Evolutionary conservation across 2,888 invertebrate genomes (phyloP).

Genomic region (Sminthurinus aureus): DNA sequence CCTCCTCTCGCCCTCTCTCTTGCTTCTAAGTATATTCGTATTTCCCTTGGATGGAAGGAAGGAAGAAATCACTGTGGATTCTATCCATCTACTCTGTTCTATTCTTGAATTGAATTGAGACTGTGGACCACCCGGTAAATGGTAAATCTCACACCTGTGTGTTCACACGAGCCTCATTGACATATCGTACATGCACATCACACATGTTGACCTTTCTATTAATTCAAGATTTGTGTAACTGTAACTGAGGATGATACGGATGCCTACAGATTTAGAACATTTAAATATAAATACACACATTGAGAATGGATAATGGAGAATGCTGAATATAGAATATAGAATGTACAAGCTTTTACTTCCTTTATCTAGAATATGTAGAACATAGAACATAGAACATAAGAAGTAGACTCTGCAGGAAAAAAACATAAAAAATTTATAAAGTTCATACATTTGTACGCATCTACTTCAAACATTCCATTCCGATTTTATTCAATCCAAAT

Average conservation of each 20-base stretch:
- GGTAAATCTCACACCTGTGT: constrained; percentile 58
- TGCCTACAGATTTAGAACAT: too few species aligned
- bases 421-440: background rate
- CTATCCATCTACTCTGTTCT: too few species aligned
- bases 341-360: background rate
- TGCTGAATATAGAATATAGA: background rate
- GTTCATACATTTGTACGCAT: background rate
- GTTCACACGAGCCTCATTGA: constrained; percentile 39
- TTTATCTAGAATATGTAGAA: background rate
- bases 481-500: background rate
- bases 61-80: too few species aligned
- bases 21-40: background rate
- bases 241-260: background rate
- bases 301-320: too few species aligned
- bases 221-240: constrained; percentile 30
- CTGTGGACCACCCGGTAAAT: constrained; percentile 56
- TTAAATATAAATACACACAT: too few species aligned
- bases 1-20: too few species aligned
- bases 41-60: background rate
- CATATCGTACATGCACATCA: constrained; percentile 17
- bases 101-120: background rate
- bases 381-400: background rate
- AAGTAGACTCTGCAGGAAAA: background rate
- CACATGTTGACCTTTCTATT: constrained; percentile 41
- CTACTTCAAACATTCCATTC: background rate